Percentiles rank a stretch among this genome's conserved stretches.
phyloP scores from a whole-genome alignment of 1,140 invertebrate species.

The Papilio helenus region DNA sequence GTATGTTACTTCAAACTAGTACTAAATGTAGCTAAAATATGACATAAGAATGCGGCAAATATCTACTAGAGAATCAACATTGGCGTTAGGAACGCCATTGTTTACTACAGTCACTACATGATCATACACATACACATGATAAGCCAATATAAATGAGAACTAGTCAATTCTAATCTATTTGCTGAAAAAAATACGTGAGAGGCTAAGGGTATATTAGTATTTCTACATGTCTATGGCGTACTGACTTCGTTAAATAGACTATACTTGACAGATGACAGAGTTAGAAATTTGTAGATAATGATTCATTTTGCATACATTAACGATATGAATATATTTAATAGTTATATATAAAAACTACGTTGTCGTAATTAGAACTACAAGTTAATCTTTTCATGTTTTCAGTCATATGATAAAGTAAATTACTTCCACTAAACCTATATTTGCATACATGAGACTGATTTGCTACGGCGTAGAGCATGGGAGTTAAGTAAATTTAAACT shows the following conservation, averaged over 20 bases:
- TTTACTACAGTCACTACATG: constrained; percentile 26
- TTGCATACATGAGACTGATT: no score
- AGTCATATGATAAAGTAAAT: no score
- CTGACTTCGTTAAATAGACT: not conserved
- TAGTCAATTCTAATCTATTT: not conserved
- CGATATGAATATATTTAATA: not conserved
- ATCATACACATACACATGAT: constrained; percentile 12
- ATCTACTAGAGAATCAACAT: not conserved
- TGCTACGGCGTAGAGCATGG: not conserved
- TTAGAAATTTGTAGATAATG: not conserved
- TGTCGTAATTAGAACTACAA: not conserved
- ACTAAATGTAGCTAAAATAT: not conserved
- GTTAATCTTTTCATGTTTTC: no score
- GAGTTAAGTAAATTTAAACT: not conserved
- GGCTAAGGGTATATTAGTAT: not conserved
- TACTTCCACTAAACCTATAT: no score
- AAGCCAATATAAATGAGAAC: not conserved
- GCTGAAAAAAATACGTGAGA: constrained; percentile 4
- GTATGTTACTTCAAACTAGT: not conserved
- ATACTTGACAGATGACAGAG: not conserved
- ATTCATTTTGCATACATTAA: not conserved
- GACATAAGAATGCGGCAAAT: not conserved
- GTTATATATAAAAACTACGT: not conserved
- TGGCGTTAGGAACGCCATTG: constrained; percentile 32
- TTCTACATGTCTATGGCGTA: not conserved